Base-by-base conservation (phyloP, 2,113 vertebrate genomes). In the Tetrax tetrax region DNA sequence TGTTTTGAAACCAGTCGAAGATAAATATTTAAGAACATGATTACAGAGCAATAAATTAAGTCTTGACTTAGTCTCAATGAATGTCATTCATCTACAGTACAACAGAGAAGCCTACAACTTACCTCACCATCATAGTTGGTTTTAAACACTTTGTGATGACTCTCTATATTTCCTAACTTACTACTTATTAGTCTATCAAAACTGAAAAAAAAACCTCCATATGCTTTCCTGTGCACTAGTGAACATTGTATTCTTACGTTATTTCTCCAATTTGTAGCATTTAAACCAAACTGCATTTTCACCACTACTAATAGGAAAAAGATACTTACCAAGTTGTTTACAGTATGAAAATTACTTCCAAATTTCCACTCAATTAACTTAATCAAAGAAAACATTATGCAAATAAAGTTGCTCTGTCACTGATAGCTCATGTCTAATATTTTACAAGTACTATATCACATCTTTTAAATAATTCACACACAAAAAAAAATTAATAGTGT, bases 311-410 rank as follows among this genome's bases (percentile, higher is more conserved):
- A 54, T 10, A 81, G n/a, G 50, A 65, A 91, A 87, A 75, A 43
- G 7, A 54, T 45, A 92, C 9, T 41, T 89, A 65, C 19, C 35
- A 93, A 87, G 47, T 33, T 87, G 51, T 77, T 95, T 92, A 89
- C 68, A 70, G 54, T 22, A 77, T n/a, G 37, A 65, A 83, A 96
- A 93, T 77, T 50, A 88, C 80, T 90, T 89, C 31, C 9, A 70
- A 90, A 92, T 92, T 92, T 70, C 68, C 76, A 87, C 48, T 77
- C 61, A 70, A 85, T 87, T 87, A 93, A 77, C 45, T 78, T 84
- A 91, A 95, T 89, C 68, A 94, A 92, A 86, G 57, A 51, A 95
- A 88, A 50, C 13, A 12, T 65, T 53, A 80, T 61, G 54, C 41
- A 95, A 86, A 95, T 74, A 12, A 88, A 88, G n/a, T 28, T 92